Evolutionary conservation across 2,797 vertebrate species (phyloP).

Genomic region (Crocidura indochinensis): DNA sequence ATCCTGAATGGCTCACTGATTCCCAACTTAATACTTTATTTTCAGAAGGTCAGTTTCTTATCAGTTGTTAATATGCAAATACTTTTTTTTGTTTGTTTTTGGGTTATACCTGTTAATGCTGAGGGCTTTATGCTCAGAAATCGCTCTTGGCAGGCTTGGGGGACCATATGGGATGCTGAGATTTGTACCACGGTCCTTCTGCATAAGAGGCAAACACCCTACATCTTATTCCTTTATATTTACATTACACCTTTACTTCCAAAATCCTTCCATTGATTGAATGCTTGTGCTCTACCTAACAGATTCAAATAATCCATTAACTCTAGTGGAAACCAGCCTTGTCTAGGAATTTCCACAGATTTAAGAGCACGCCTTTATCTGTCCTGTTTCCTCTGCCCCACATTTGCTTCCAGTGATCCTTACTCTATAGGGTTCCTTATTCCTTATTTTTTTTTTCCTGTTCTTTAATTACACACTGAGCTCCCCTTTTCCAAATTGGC

Average conservation of each 20-base stretch:
- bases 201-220: too few species aligned
- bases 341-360: neutral
- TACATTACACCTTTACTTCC: neutral
- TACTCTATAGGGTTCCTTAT: neutral
- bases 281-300: constrained; percentile 1
- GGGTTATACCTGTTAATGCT: too few species aligned
- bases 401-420: neutral
- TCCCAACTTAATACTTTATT: neutral
- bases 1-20: neutral
- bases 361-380: neutral
- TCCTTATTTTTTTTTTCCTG: too few species aligned
- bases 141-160: too few species aligned
- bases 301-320: neutral
- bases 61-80: constrained; percentile 14
- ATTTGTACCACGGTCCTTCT: too few species aligned
- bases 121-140: too few species aligned
- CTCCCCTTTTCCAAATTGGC: neutral
- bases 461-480: neutral
- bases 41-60: constrained; percentile 1
- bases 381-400: neutral
- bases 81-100: too few species aligned
- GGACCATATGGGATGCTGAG: too few species aligned
- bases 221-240: too few species aligned
- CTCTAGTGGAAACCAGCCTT: neutral
- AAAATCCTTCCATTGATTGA: neutral